Base-by-base conservation (phyloP, 2,113 vertebrate species). In the Sinocyclocheilus anshuiensis region DNA sequence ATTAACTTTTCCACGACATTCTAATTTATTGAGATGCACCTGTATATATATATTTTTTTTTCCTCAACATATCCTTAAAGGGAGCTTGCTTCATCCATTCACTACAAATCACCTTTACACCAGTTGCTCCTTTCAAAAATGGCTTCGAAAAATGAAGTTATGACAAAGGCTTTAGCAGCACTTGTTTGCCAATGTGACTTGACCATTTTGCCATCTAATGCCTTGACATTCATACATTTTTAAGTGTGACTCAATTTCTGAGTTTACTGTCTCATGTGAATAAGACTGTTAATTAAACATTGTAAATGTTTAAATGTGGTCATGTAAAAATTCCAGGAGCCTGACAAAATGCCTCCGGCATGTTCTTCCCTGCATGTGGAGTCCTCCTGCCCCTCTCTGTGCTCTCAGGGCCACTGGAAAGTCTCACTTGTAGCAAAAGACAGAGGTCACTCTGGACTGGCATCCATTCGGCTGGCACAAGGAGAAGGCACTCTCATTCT, bases 361-460 rank as follows among this genome's bases (percentile, higher is more conserved):
- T 95, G 94, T 91, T 91, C 93, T 13, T 57, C 87, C 1, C 86
- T 89, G 20, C 89, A 48, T 4, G 59, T 93, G 0, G 90, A 91
- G 55, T 86, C 89, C 3, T 69, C 84, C 87, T 95, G 94, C 71
- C 65, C 89, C 3, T 59, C 90, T 5, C 12, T 86, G 10, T 95
- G 95, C 87, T 84, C 71, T 13, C 72, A 80, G 18, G 92, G 90
- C 1, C 90, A 3, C 55, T 96, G 95, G 95, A 93, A 74, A 6
- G 90, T 91, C 2, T 93, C 91, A 18, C 63, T 96, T 81, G 90
- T 72, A 0, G 89, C 95, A 48, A 92, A 90, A 84, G 95, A 96
- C 86, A 87, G 88, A 29, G 94, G 94, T 24, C 93, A 91, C 69
- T 94, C 94, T 4, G 94, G 95, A 10, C 89, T 96, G 6, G 91